phyloP scores from a whole-genome alignment of 2,797 vertebrate species.

The Adelosebastes latens region DNA sequence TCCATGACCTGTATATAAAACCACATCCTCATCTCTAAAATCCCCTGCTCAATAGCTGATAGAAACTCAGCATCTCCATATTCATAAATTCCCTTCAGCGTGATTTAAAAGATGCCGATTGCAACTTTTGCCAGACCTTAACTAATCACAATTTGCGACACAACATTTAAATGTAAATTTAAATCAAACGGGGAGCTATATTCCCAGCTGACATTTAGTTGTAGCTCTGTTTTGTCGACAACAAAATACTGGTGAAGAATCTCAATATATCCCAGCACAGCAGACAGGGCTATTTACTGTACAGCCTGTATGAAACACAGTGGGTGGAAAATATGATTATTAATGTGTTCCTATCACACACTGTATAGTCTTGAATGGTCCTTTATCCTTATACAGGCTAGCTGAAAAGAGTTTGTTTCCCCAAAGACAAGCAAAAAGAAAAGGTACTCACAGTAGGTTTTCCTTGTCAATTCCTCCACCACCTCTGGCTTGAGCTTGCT shows the following conservation, averaged over 20 bases:
- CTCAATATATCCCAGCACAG: not conserved
- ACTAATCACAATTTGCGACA: slow-evolving; percentile 47
- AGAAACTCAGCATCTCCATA: slow-evolving; percentile 51
- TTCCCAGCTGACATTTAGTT: slow-evolving; percentile 38
- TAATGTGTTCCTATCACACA: slow-evolving; percentile 6
- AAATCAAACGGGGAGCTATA: slow-evolving; percentile 24
- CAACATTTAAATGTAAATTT: slow-evolving; percentile 44
- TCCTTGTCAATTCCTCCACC: slow-evolving; percentile 96
- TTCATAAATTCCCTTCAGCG: slow-evolving; percentile 49
- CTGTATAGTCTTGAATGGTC: not conserved
- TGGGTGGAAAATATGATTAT: slow-evolving; percentile 20
- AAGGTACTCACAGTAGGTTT: slow-evolving; percentile 96
- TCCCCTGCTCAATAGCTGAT: slow-evolving; percentile 17
- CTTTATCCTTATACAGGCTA: not conserved
- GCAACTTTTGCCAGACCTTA: slow-evolving; percentile 39
- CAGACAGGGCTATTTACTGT: slow-evolving; percentile 16
- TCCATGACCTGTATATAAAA: slow-evolving; percentile 19
- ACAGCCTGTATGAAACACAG: slow-evolving; percentile 16
- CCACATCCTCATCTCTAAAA: slow-evolving; percentile 34
- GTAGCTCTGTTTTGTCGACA: slow-evolving; percentile 31
- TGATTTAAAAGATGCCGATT: slow-evolving; percentile 67
- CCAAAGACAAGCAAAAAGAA: not conserved
- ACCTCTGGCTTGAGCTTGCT: slow-evolving; percentile 98
- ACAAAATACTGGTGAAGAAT: slow-evolving; percentile 23
- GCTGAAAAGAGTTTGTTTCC: slow-evolving; percentile 1